A percentile compares a stretch with the other conserved stretches of the same genome.
Evolutionary conservation across 2,888 invertebrate species (phyloP).

Genomic region (Ligdia adustata): DNA sequence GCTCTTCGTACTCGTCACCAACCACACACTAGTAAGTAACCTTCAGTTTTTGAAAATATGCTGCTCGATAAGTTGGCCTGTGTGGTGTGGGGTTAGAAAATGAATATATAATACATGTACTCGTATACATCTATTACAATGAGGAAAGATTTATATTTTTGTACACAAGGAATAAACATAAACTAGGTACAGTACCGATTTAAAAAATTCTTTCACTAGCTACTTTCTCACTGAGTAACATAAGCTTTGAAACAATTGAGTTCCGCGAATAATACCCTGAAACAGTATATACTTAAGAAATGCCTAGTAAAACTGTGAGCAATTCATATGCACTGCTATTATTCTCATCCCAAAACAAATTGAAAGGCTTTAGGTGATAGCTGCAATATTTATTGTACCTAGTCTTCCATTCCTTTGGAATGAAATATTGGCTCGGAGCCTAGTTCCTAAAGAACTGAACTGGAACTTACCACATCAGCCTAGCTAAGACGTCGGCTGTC

Average conservation of each 20-base stretch:
- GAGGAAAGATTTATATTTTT: too few relatives aligned
- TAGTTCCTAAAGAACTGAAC: constrained; percentile 26
- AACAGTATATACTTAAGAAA: too few relatives aligned
- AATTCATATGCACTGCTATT: constrained; percentile 1
- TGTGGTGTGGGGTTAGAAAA: too few relatives aligned
- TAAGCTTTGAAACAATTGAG: neutral
- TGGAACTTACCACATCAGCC: constrained; percentile 30
- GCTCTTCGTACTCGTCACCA: constrained; percentile 91
- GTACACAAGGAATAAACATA: too few relatives aligned
- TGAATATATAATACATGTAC: too few relatives aligned
- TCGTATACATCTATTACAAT: too few relatives aligned
- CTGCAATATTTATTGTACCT: constrained; percentile 11
- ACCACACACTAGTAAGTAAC: constrained; percentile 92
- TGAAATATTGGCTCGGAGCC: constrained; percentile 29
- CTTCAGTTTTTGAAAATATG: too few relatives aligned
- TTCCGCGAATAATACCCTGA: neutral
- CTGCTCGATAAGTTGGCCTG: too few relatives aligned
- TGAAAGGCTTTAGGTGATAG: constrained; percentile 7
- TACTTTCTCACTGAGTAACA: neutral
- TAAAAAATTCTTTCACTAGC: too few relatives aligned
- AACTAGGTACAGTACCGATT: too few relatives aligned
- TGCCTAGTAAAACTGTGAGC: neutral
- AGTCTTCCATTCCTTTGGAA: constrained; percentile 9
- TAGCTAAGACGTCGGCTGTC: constrained; percentile 21
- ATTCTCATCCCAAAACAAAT: constrained; percentile 11